phyloP scores from a whole-genome alignment of 2,888 invertebrate genomes.

The Latrodectus hesperus region DNA sequence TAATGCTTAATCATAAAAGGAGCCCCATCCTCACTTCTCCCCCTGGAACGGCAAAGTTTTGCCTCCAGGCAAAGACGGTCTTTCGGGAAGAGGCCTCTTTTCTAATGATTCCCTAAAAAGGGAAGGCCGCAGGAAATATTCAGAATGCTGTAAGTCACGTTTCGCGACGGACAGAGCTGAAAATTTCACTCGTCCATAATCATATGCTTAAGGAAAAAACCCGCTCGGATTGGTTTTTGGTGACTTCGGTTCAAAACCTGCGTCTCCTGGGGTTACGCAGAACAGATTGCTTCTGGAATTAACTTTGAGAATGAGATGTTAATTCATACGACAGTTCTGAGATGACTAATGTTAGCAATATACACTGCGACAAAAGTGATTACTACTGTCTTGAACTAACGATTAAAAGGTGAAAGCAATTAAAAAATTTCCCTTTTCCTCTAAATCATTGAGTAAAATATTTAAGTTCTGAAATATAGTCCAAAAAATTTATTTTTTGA shows the following conservation, averaged over 20 bases:
- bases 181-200: not conserved
- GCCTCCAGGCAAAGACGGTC: constrained; percentile 32
- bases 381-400: no score
- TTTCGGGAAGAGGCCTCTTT: constrained; percentile 8
- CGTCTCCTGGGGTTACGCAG: not conserved
- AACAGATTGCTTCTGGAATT: not conserved
- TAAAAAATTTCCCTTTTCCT: no score
- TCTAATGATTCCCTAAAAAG: constrained; percentile 48
- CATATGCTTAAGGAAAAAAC: constrained; percentile 4
- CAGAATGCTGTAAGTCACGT: constrained; percentile 48
- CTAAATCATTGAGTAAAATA: no score
- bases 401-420: no score
- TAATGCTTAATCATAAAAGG: constrained; percentile 55
- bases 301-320: not conserved
- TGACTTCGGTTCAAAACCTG: no score
- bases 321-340: not conserved
- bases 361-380: no score
- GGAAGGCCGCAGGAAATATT: not conserved
- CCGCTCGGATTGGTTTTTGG: not conserved
- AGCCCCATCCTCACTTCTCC: constrained; percentile 15
- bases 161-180: constrained; percentile 11
- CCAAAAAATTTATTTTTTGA: no score
- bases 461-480: no score
- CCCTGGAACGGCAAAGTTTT: constrained; percentile 7
- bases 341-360: no score